Evolutionary conservation across 1,140 invertebrate genomes (phyloP), one percentile per base, ranked within the genome.

Genomic region (Anoplophora glabripennis): DNA sequence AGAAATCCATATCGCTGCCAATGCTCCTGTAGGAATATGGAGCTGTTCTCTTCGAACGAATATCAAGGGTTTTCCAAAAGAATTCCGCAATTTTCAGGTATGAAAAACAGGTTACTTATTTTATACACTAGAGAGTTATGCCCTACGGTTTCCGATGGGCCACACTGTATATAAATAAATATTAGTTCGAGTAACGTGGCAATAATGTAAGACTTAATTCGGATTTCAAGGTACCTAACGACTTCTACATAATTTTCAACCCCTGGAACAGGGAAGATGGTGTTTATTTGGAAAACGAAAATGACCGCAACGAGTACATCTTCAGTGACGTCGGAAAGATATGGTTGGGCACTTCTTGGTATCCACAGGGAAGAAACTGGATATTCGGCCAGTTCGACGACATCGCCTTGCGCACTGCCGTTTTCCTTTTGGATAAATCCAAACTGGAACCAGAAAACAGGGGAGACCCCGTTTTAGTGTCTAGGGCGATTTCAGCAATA

Each of bases 161-260:
- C n/a, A n/a, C n/a, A n/a, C n/a, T n/a, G n/a, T n/a, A n/a, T n/a
- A n/a, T n/a, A 18, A n/a, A n/a, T n/a, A n/a, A n/a, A 33, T 74
- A 79, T 57, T 77, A 77, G 17, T 77, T 78, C 42, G 78, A 78
- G 62, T 75, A 79, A 37, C 75, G 78, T 51, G 80, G 81, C 61
- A 80, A 80, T 69, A 81, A 81, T 42, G 69, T 69, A 55, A 66
- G 38, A n/a, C n/a, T 28, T 28, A 5, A 3, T 53, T 47, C 11
- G 17, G 1, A 46, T 34, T 51, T 51, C 11, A 35, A 64, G 62
- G 53, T 60, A 36, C 63, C 81, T 59, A 79, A 82, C 66, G 82
- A 84, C 17, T 79, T 90, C 55, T 89, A 86, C 71, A 80, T 90
- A 18, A 68, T 91, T 3, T 92, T 93, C 74, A 95, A 95, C 77